A percentile compares a stretch with the other conserved stretches of the same genome.
phyloP scores from a whole-genome alignment of 2,797 vertebrate genomes.

The Notolepis coatsorum region DNA sequence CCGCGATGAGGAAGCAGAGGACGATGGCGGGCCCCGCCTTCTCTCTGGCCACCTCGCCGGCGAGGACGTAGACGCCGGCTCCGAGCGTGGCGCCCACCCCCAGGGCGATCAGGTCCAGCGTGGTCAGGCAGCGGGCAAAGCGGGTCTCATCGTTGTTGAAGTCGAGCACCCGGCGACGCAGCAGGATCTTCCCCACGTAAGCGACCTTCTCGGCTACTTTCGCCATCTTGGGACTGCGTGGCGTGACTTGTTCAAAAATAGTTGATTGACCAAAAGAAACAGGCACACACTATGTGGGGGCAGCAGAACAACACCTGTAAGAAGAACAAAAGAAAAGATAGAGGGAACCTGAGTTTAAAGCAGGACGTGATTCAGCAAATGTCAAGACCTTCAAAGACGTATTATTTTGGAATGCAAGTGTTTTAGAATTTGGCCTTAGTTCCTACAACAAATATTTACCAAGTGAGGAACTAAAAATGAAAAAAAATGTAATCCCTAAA shows the following conservation, averaged over 20 bases:
- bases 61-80: constrained; percentile 93
- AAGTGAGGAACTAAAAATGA: not conserved
- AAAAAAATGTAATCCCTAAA: not conserved
- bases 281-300: constrained; percentile 35
- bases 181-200: constrained; percentile 82
- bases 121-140: constrained; percentile 93
- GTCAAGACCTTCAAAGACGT: constrained; percentile 8
- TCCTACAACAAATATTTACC: constrained; percentile 1
- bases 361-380: constrained; percentile 28
- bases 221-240: constrained; percentile 44
- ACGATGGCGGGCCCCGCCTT: constrained; percentile 93
- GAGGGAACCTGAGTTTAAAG: constrained; percentile 40
- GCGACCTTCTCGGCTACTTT: constrained; percentile 73
- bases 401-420: no score
- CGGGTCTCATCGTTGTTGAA: constrained; percentile 79
- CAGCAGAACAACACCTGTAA: constrained; percentile 61
- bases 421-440: constrained; percentile 17
- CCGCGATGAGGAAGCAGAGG: constrained; percentile 93
- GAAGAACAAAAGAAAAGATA: constrained; percentile 48
- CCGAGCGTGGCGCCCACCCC: constrained; percentile 95
- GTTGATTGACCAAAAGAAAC: constrained; percentile 6
- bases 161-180: constrained; percentile 87
- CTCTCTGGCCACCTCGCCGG: constrained; percentile 92
- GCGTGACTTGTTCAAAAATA: constrained; percentile 9
- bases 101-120: constrained; percentile 91